Evolutionary conservation across 2,797 vertebrate genomes (phyloP), one percentile per base, ranked within the genome.

Genomic region (Sphenopsis melanotis): DNA sequence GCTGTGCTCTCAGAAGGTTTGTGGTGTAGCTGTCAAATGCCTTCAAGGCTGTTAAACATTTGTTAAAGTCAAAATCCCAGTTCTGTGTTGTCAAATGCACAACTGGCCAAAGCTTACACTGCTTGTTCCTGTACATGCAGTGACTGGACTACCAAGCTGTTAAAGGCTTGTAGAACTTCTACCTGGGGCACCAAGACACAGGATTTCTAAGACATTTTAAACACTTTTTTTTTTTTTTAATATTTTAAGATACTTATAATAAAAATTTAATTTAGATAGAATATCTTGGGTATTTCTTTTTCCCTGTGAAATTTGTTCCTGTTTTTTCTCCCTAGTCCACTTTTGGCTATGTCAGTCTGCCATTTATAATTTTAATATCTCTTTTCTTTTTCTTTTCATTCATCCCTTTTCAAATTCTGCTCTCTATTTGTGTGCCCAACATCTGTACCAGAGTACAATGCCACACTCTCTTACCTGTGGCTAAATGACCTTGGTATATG

Each of bases 101-200:
- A 71, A 55, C 47, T 20, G 19, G 37, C 32, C 50, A 76, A 9
- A 59, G 12, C 37, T 72, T 24, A 20, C 22, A 4, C 22, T 71
- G 34, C 23, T 82, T 44, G 4, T 57, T 76, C 55, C 42, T 78
- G 0, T 13, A 9, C 11, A 8, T 72, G 26, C 47, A n/a, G 15
- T 37, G 53, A 42, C 42, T 90, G 39, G 44, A 21, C 36, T 70
- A 19, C 27, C 42, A 56, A 57, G 47, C 11, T 76, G 34, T 46
- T 29, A 39, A 60, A 92, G 24, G 6, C 22, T 52, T 65, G 27
- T 12, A n/a, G 44, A 30, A 9, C 22, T 70, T 63, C 46, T 64
- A 0, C 42, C n/a, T 55, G 60, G 21, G 17, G 2, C 27, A 37
- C 21, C 22, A n/a, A n/a, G n/a, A n/a, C n/a, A n/a, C n/a, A n/a